Conservation (phyloP, 2,888 invertebrate species). For the Pseudococcus longispinus region DNA sequence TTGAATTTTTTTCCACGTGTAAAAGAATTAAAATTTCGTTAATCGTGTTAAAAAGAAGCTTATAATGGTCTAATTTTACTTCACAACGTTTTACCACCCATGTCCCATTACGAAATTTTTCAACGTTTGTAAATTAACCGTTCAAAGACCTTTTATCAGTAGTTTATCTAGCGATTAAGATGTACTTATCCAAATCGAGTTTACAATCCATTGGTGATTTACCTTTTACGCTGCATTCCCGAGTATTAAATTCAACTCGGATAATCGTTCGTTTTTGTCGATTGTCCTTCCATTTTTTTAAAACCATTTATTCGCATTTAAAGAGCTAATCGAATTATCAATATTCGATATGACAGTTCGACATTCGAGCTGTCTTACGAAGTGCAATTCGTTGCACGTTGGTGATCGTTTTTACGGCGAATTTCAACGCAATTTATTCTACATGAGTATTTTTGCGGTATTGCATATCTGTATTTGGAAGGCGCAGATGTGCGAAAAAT, state of each 20-base stretch:
- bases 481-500: neutral
- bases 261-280: neutral
- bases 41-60: neutral
- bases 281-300: neutral
- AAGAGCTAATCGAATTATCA: neutral
- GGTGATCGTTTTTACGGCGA: constrained; percentile 38
- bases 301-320: neutral
- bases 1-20: neutral
- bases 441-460: neutral
- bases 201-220: neutral
- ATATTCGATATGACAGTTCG: neutral
- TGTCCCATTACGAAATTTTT: neutral
- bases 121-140: constrained; percentile 8
- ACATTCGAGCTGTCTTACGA: neutral
- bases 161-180: constrained; percentile 3
- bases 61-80: neutral
- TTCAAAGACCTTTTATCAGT: constrained; percentile 35
- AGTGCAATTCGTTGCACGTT: neutral
- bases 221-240: neutral
- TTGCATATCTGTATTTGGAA: constrained; percentile 4
- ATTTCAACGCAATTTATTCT: constrained; percentile 26
- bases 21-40: neutral
- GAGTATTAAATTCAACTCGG: neutral
- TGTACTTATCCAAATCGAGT: neutral
- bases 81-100: neutral